Base-by-base conservation (phyloP, 2,113 vertebrate genomes). In the Seriola rivoliana region DNA sequence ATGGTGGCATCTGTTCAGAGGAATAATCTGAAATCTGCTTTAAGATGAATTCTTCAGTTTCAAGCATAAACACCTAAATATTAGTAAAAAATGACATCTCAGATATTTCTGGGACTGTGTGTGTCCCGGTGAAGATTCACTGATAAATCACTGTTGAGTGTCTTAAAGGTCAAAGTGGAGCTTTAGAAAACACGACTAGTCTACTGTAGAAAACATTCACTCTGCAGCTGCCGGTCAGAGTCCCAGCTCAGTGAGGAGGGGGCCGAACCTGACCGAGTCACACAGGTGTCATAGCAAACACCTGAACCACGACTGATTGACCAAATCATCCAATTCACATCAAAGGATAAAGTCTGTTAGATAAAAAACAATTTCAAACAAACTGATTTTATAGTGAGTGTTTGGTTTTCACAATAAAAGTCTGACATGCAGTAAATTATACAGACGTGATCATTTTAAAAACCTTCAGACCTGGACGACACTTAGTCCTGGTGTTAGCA, bases 31-130 rank as follows among this genome's bases (percentile, higher is more conserved):
- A 75, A 74, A 79, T 86, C 71, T 79, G 75, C 70, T 62, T 55
- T 55, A 64, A 68, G 65, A 81, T 57, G 12, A 80, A 62, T 55
- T 82, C 16, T 85, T 80, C 59, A 87, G 59, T 85, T 88, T 91
- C 78, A 89, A 85, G 80, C 86, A 73, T 71, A 79, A 88, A 91
- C 87, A 90, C 67, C 67, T 59, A 86, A 77, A 69, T 25, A 85
- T 57, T 77, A 73, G 42, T 85, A 90, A 58, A 90, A 89, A 85
- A 75, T 84, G 82, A 88, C 90, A 89, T 90, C 87, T 85, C 55
- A 73, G 67, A 75, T 81, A 80, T 81, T 34, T 44, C 40, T 72
- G 81, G 79, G 54, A 70, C 58, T 29, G 11, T 34, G 4, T 11
- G 36, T 29, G 12, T 42, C 34, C 70, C 13, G 19, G 3, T 29